phyloP scores from a whole-genome alignment of 2,797 vertebrate species.

The Prionace glauca region DNA sequence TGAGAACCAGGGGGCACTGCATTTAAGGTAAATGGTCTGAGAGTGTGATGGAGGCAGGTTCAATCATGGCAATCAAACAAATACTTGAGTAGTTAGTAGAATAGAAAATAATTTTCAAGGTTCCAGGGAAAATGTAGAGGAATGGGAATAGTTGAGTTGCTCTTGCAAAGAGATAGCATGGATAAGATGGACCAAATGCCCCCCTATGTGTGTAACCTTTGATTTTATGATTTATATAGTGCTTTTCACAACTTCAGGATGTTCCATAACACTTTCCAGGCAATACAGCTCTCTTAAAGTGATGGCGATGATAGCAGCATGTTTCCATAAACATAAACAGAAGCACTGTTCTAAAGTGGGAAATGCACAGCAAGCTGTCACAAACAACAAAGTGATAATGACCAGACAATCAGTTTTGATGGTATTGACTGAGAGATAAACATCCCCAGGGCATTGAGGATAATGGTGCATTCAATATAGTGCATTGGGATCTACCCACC shows the following conservation, averaged over 20 bases:
- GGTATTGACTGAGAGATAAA: background rate
- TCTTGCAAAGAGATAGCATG: background rate
- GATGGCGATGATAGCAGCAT: no score
- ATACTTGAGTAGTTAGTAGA: background rate
- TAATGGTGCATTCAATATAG: background rate
- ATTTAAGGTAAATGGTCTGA: background rate
- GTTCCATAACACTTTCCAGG: background rate
- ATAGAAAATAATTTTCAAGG: background rate
- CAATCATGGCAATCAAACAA: background rate
- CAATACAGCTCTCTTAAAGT: background rate
- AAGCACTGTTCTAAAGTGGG: background rate
- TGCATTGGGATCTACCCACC: background rate
- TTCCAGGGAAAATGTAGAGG: no score
- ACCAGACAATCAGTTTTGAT: background rate
- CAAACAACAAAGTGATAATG: background rate
- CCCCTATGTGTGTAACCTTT: no score
- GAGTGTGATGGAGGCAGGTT: background rate
- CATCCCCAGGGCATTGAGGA: background rate
- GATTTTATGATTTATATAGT: no score
- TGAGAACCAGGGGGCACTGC: background rate
- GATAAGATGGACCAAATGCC: background rate
- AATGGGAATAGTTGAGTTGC: background rate
- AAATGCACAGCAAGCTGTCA: background rate
- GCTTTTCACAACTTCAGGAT: background rate
- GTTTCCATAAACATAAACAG: no score